Conservation (phyloP, 2,888 invertebrate species). For the Anoncus sp. region DNA sequence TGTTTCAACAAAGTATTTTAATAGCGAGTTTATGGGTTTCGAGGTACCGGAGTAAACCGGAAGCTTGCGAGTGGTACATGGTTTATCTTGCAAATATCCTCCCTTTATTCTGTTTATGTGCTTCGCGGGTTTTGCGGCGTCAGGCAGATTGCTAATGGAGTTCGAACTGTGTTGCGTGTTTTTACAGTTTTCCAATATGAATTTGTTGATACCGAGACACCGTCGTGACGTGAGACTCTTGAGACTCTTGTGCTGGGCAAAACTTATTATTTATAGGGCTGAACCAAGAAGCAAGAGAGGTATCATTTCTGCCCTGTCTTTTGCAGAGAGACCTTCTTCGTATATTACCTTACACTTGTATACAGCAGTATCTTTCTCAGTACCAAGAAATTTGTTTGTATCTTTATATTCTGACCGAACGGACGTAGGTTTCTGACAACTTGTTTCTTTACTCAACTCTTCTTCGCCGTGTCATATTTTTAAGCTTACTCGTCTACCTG, state of each 20-base stretch:
- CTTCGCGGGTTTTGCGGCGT: conserved; percentile 31
- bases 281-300: background rate
- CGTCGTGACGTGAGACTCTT: conserved; percentile 3
- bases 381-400: conserved; percentile 31
- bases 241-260: conserved; percentile 28
- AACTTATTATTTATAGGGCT: conserved; percentile 24
- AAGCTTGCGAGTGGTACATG: conserved; percentile 54
- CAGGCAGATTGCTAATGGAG: conserved; percentile 28
- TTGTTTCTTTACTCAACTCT: conserved; percentile 24
- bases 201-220: conserved; percentile 39
- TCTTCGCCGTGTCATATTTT: conserved; percentile 22
- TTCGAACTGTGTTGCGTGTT: conserved; percentile 39
- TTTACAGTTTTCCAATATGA: conserved; percentile 35
- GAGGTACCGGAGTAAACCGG: conserved; percentile 46
- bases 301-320: conserved; percentile 30
- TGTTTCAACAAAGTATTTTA: conserved; percentile 45
- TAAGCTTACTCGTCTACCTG: conserved; percentile 43
- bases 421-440: conserved; percentile 40
- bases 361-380: conserved; percentile 4
- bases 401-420: conserved; percentile 36
- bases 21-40: conserved; percentile 51
- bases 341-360: conserved; percentile 3
- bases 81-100: conserved; percentile 31
- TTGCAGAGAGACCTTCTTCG: conserved; percentile 1
- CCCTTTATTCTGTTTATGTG: conserved; percentile 14